phyloP scores from a whole-genome alignment of 2,113 vertebrate species.

The Poecile atricapillus region DNA sequence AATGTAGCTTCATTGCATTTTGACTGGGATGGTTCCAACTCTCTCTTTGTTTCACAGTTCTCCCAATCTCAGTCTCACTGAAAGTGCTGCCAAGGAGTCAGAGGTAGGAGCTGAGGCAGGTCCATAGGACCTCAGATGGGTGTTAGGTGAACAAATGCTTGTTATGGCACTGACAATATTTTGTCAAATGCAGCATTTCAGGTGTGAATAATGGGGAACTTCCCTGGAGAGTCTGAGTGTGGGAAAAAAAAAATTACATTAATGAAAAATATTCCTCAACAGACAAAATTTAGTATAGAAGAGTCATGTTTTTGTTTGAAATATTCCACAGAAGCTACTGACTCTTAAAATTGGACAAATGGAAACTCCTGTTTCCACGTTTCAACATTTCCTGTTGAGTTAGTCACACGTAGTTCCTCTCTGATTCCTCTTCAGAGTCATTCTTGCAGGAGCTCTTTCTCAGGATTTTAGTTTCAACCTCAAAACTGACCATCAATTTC shows the following conservation, averaged over 20 bases:
- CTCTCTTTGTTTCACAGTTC: neutral
- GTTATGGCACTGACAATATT: neutral
- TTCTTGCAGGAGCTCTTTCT: neutral
- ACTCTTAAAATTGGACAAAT: neutral
- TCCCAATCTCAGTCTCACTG: neutral
- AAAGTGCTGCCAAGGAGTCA: slow-evolving; percentile 9
- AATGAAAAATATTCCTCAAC: neutral
- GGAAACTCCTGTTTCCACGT: neutral
- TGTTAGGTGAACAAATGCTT: neutral
- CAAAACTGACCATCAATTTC: neutral
- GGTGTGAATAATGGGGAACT: neutral
- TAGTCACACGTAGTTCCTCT: neutral
- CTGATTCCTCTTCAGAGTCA: neutral
- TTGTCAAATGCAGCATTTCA: neutral
- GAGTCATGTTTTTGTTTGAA: neutral
- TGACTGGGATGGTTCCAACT: neutral
- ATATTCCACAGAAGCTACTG: neutral
- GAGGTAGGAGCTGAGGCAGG: slow-evolving; percentile 39
- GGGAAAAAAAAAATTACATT: rapidly evolving
- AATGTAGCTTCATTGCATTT: neutral
- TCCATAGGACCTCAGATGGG: neutral
- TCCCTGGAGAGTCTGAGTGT: neutral
- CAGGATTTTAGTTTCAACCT: neutral
- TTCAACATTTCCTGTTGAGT: neutral
- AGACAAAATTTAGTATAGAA: neutral